Evolutionary conservation across 2,113 vertebrate genomes (phyloP).

Genomic region (Agelaius phoeniceus): DNA sequence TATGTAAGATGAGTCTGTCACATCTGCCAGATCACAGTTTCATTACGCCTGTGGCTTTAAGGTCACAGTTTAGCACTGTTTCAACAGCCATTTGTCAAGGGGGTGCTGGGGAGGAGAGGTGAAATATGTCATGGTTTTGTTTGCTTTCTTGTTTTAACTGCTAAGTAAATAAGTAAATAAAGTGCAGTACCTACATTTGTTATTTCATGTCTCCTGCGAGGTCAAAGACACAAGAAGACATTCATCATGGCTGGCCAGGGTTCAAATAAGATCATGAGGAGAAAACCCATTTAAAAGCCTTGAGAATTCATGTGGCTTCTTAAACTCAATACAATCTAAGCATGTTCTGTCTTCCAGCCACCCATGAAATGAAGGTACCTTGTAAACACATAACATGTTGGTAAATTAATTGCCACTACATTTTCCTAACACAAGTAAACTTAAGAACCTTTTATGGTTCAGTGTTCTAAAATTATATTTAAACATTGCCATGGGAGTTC

Average conservation of each 20-base stretch:
- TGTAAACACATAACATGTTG: not conserved
- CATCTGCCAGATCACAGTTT: constrained; percentile 69
- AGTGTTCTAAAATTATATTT: constrained; percentile 11
- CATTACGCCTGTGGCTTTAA: constrained; percentile 38
- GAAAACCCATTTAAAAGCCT: not conserved
- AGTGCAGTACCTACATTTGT: not conserved
- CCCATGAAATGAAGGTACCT: constrained; percentile 42
- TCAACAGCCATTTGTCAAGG: constrained; percentile 51
- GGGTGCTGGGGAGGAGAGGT: not conserved
- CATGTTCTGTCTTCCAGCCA: constrained; percentile 16
- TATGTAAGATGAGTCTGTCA: constrained; percentile 59
- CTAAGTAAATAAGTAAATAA: constrained; percentile 59
- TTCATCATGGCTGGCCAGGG: not conserved
- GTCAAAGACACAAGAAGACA: not conserved
- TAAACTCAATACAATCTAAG: constrained; percentile 6
- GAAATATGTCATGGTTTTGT: constrained; percentile 12
- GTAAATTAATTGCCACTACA: constrained; percentile 30
- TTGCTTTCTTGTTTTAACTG: constrained; percentile 49
- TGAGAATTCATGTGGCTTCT: not conserved
- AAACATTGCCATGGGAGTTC: not conserved
- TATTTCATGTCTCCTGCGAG: not conserved
- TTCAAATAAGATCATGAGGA: not conserved
- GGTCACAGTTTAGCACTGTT: constrained; percentile 45
- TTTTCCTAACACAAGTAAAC: constrained; percentile 25
- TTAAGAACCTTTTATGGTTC: constrained; percentile 4